Conservation (phyloP, 2,113 vertebrate genomes). For the Tricholaema leucomelas region DNA sequence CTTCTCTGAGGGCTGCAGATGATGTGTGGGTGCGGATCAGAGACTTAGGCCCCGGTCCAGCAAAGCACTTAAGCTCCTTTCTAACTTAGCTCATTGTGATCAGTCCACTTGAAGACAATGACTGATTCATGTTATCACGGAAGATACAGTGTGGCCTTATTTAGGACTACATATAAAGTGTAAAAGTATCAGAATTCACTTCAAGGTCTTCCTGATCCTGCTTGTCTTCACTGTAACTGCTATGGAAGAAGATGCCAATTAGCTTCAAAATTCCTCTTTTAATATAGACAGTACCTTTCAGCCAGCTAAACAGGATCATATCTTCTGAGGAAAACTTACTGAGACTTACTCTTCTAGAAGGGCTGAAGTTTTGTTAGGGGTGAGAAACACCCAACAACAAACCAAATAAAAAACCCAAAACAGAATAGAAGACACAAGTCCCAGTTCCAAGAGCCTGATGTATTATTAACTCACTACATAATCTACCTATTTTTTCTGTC, state of each 20-base stretch:
- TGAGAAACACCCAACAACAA: neutral
- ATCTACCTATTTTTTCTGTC: neutral
- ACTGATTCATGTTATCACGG: neutral
- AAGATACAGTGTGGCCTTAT: neutral
- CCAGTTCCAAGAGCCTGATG: neutral
- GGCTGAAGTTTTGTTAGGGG: neutral
- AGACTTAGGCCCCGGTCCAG: slow-evolving; percentile 31
- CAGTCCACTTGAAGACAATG: neutral
- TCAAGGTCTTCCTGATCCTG: neutral
- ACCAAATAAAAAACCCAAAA: neutral
- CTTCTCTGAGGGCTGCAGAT: neutral
- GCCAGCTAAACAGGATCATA: neutral
- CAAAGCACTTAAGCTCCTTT: slow-evolving; percentile 58
- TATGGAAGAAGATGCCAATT: neutral
- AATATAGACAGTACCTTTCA: neutral
- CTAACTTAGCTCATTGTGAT: slow-evolving; percentile 15
- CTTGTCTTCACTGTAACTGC: neutral
- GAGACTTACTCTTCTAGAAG: neutral
- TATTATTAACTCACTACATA: neutral
- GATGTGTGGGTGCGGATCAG: slow-evolving; percentile 9
- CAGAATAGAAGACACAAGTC: neutral
- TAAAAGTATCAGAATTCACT: neutral
- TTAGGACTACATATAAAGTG: neutral
- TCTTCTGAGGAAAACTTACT: neutral
- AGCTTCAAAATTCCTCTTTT: neutral